A percentile compares a stretch with the other conserved stretches of the same genome.
These are phyloP conservation scores for Dolichopus griseipennis DNA, from an alignment of 2,888 invertebrate species.

Conservation along the genomic window DNA sequence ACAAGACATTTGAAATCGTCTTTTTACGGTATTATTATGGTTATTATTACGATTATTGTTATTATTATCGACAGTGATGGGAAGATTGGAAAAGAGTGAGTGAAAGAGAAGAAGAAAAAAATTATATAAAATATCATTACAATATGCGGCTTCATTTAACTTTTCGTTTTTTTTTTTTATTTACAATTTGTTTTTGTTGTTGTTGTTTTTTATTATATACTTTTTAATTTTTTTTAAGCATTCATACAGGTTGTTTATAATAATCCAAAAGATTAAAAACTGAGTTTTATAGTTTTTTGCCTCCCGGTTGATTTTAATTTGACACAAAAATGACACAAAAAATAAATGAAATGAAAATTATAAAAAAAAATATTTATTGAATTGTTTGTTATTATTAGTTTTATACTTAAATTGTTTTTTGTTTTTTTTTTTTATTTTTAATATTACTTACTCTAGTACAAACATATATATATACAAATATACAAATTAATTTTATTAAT, in stretches of 20 bases:
- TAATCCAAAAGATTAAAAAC: not conserved
- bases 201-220: slow-evolving; percentile 10
- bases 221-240: slow-evolving; percentile 11
- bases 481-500: no score
- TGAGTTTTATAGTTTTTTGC: slow-evolving; percentile 2
- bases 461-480: no score
- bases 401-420: not conserved
- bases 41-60: slow-evolving; percentile 21
- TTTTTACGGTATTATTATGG: slow-evolving; percentile 24
- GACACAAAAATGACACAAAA: not conserved
- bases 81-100: no score
- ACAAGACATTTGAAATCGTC: slow-evolving; percentile 25
- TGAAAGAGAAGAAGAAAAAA: no score
- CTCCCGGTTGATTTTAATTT: slow-evolving; percentile 1
- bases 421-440: not conserved
- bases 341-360: no score
- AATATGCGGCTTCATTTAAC: slow-evolving; percentile 1
- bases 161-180: slow-evolving; percentile 9
- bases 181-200: slow-evolving; percentile 7
- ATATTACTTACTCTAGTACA: not conserved
- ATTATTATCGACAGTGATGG: slow-evolving; percentile 9
- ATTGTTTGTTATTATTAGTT: slow-evolving; percentile 4
- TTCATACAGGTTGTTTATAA: slow-evolving; percentile 22
- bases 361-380: not conserved
- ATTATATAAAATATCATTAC: not conserved